These are phyloP conservation scores for Percopsis omiscomaycus DNA, from an alignment of 2,797 vertebrate species.

Conservation along the genomic window DNA sequence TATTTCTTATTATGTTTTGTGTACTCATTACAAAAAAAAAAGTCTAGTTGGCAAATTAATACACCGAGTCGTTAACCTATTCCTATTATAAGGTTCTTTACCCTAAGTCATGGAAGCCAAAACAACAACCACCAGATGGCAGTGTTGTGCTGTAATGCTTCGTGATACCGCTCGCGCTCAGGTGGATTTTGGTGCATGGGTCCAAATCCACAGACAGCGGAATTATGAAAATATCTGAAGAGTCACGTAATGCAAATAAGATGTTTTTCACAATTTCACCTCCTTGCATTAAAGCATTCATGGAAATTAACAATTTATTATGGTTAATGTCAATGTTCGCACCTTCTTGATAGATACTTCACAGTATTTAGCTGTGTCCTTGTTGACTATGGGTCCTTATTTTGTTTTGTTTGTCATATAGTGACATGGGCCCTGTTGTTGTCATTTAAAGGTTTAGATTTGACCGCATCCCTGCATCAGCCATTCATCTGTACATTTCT, in stretches of 20 bases:
- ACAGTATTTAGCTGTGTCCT: no score
- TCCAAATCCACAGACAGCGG: slow-evolving; percentile 28
- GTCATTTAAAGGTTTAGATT: no score
- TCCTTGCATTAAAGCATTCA: not conserved
- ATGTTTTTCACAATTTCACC: no score
- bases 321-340: not conserved
- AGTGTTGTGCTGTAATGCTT: slow-evolving; percentile 22
- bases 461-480: no score
- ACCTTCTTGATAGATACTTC: no score
- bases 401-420: no score
- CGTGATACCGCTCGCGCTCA: not conserved
- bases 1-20: no score
- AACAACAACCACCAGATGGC: slow-evolving; percentile 63
- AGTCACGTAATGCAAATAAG: slow-evolving; percentile 1
- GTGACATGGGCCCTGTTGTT: no score
- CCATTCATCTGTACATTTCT: no score
- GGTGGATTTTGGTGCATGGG: slow-evolving; percentile 29
- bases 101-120: not conserved
- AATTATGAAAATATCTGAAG: slow-evolving; percentile 13
- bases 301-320: not conserved
- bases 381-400: no score
- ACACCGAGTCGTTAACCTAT: slow-evolving; percentile 6
- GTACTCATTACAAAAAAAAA: not conserved
- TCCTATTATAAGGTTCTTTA: not conserved
- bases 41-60: slow-evolving; percentile 14